A percentile compares a stretch with the other conserved stretches of the same genome.
phyloP scores from a whole-genome alignment of 2,113 vertebrate genomes.

The Mastomys coucha region DNA sequence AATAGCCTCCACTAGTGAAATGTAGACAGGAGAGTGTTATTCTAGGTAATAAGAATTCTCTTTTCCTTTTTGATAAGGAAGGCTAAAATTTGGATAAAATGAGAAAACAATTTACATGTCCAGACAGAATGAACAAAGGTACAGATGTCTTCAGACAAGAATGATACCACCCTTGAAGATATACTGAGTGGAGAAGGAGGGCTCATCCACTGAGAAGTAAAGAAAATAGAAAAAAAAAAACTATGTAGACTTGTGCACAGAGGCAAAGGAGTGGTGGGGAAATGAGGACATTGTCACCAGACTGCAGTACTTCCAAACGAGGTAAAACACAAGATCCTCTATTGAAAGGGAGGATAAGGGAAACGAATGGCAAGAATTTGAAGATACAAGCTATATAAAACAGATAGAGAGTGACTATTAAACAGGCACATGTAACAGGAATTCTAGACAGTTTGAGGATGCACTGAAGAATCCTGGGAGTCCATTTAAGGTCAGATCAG shows the following conservation, averaged over 20 bases:
- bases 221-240: neutral
- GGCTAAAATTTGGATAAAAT: neutral
- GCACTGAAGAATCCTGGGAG: neutral
- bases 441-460: neutral
- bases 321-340: neutral
- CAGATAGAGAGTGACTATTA: neutral
- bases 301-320: neutral
- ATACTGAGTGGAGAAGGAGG: neutral
- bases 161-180: neutral
- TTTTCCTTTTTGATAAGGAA: neutral
- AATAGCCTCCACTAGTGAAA: neutral
- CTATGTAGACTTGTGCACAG: neutral
- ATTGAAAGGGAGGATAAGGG: neutral
- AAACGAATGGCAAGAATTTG: neutral
- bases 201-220: neutral
- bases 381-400: neutral
- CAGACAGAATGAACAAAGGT: neutral
- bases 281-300: neutral
- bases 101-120: neutral
- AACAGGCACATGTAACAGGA: neutral
- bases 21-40: neutral
- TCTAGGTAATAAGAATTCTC: neutral
- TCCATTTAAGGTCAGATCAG: neutral
- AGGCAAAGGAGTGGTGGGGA: neutral
- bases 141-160: neutral